Evolutionary conservation across 1,140 invertebrate species (phyloP).

Genomic region (Drosophila athabasca): DNA sequence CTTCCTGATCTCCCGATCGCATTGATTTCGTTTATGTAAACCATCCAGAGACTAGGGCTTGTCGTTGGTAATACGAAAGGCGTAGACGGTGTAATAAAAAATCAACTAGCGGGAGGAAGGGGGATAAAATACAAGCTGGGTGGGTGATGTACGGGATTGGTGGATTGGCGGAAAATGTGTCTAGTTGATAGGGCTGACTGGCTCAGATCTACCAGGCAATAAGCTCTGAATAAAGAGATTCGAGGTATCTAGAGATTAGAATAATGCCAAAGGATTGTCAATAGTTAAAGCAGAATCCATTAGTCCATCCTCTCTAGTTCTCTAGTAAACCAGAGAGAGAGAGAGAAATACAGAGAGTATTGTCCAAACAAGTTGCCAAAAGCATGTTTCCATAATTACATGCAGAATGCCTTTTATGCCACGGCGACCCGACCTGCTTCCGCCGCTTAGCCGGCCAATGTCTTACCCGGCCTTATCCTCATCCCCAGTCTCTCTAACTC

Average conservation of each 20-base stretch:
- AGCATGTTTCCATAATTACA: slow-evolving; percentile 83
- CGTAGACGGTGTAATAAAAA: slow-evolving; percentile 78
- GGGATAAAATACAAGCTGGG: slow-evolving; percentile 8
- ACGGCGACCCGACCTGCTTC: slow-evolving; percentile 42
- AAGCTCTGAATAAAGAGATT: too few species aligned
- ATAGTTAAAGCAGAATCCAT: too few species aligned
- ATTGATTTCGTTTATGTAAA: slow-evolving; percentile 80
- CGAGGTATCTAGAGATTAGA: too few species aligned
- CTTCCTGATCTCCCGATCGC: slow-evolving; percentile 29
- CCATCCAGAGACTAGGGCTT: slow-evolving; percentile 57
- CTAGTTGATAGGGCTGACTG: slow-evolving; percentile 12
- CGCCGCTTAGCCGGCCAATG: slow-evolving; percentile 49
- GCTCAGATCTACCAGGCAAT: neutral
- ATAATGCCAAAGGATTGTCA: too few species aligned
- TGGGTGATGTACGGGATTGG: slow-evolving; percentile 40
- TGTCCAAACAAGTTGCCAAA: slow-evolving; percentile 64
- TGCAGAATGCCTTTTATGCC: slow-evolving; percentile 68
- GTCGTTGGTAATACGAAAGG: slow-evolving; percentile 71
- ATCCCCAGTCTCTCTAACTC: neutral
- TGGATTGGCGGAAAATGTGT: slow-evolving; percentile 13
- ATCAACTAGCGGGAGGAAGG: slow-evolving; percentile 59
- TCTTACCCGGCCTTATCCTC: slow-evolving; percentile 22
- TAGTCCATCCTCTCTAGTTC: too few species aligned
- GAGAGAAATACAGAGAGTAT: neutral
- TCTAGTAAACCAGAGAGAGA: slow-evolving; percentile 34